Base-by-base conservation (phyloP, 2,113 vertebrate species). In the Murina feae region DNA sequence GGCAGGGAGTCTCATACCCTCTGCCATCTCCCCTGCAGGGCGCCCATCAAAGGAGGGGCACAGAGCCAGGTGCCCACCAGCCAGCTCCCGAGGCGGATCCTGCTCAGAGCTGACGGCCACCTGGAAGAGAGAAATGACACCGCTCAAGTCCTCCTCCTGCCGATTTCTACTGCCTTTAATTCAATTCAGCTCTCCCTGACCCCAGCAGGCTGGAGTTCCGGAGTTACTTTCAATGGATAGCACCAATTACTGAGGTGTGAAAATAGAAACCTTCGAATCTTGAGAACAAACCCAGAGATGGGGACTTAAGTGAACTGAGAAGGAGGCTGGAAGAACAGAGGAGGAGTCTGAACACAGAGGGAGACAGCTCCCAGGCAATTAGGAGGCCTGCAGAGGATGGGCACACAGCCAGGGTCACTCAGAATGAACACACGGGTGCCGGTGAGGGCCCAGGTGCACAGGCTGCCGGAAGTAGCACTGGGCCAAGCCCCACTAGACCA, bases 221-320 rank as follows among this genome's bases (percentile, higher is more conserved):
- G 97, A 97, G 98, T 98, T 98, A 97, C 98, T 98, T 97, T 98
- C 97, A 97, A 97, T 95, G 95, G 97, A 98, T 97, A 98, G 97
- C 98, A 98, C 98, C 98, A 98, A 98, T 98, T 98, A 98, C 96
- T 39, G 86, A 98, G 97, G 98, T 98, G 98, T 96, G 98, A 98
- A 98, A 98, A 98, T 95, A 98, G 98, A 98, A 98, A 96, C 82
- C 96, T 97, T 97, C 97, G 86, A 96, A 96, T 98, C 95, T 81
- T 39, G 96, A 98, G 97, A 98, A 97, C 96, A 97, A 97, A 97
- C 80, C 71, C 91, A 93, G 98, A 96, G 97, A 97, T n/a, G 17
- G 72, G 76, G 91, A 97, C 97, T 98, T 92, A 55, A 96, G 82
- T 94, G 97, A 98, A 92, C 97, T 81, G 91, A 97, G 96, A 97